Percentiles rank a stretch among this genome's conserved stretches.
Conservation (phyloP, 2,113 vertebrate species). For the Nansenia antarctica region DNA sequence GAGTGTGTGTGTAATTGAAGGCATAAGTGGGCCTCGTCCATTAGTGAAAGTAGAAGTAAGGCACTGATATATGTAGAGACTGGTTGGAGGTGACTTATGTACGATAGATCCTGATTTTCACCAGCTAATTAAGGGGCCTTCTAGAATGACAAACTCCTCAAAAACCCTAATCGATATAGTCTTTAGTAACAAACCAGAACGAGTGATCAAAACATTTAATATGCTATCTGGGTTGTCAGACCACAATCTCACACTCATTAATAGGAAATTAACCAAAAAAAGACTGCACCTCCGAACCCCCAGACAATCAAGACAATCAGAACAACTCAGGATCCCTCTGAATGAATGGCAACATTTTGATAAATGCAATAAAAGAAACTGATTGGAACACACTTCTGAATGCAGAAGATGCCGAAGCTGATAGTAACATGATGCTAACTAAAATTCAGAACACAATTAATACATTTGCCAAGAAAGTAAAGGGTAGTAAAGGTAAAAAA, state of each 20-base stretch:
- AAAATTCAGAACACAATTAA: too few relatives aligned
- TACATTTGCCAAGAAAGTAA: background rate
- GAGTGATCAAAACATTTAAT: slow-evolving; percentile 13
- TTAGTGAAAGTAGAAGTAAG: slow-evolving; percentile 51
- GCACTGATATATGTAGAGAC: too few relatives aligned
- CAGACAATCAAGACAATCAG: background rate
- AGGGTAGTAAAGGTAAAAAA: background rate
- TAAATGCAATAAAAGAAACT: background rate
- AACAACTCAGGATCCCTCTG: background rate
- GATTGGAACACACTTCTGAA: background rate
- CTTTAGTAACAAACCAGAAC: slow-evolving; percentile 2
- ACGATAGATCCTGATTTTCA: too few relatives aligned
- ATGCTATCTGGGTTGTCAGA: background rate
- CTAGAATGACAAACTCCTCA: background rate
- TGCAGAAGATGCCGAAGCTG: background rate
- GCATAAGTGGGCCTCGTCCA: slow-evolving; percentile 48
- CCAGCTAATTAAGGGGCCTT: background rate
- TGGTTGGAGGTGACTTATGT: too few relatives aligned
- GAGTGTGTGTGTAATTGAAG: slow-evolving; percentile 50
- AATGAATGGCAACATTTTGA: background rate
- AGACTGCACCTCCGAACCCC: too few relatives aligned
- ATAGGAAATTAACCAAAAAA: background rate
- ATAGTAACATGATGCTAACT: background rate
- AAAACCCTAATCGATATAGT: background rate
- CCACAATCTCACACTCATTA: background rate